Evolutionary conservation across 2,888 invertebrate genomes (phyloP).

Genomic region (Nomada fucata): DNA sequence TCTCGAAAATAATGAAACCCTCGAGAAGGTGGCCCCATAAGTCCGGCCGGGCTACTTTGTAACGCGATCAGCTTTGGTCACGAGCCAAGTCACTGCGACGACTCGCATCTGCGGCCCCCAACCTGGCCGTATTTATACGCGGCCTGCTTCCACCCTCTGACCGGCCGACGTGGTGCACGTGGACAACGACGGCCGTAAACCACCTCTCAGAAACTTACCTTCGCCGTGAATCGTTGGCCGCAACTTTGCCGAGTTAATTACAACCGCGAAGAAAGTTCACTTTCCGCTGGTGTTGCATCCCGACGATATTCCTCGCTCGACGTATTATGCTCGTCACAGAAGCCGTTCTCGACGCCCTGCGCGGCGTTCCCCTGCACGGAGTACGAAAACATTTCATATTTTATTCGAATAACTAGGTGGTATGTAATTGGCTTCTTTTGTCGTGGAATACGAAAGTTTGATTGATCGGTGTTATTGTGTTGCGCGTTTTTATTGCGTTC

Average conservation of each 20-base stretch:
- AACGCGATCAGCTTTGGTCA: slow-evolving; percentile 68
- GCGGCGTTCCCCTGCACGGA: neutral
- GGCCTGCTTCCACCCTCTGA: slow-evolving; percentile 46
- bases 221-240: slow-evolving; percentile 12
- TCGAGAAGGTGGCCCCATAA: slow-evolving; percentile 28
- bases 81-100: slow-evolving; percentile 60
- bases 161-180: slow-evolving; percentile 43
- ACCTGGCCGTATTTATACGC: slow-evolving; percentile 59
- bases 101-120: slow-evolving; percentile 62
- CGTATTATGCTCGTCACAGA: neutral
- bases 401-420: no score
- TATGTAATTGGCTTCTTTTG: no score
- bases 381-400: neutral
- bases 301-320: slow-evolving; percentile 11
- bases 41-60: slow-evolving; percentile 60
- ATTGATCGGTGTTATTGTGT: no score
- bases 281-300: slow-evolving; percentile 17
- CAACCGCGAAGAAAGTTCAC: slow-evolving; percentile 53
- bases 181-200: slow-evolving; percentile 59
- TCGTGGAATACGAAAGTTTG: no score
- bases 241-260: slow-evolving; percentile 71
- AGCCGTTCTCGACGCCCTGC: neutral
- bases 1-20: slow-evolving; percentile 58
- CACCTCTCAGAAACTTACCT: slow-evolving; percentile 54
- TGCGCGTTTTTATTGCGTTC: no score